phyloP scores from a whole-genome alignment of 2,113 vertebrate genomes.

The Rhinogobius similis region DNA sequence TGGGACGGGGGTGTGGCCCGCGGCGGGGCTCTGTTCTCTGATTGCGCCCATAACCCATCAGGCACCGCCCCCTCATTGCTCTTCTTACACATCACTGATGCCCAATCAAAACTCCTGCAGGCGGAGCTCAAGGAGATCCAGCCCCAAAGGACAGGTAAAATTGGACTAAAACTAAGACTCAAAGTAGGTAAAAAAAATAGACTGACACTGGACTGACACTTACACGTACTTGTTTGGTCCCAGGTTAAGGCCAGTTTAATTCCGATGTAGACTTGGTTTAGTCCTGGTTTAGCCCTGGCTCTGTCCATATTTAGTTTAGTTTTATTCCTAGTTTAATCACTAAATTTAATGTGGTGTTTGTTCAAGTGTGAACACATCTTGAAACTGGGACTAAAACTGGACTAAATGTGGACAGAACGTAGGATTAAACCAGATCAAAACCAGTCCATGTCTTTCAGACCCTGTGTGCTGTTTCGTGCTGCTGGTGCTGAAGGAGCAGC shows the following conservation, averaged over 20 bases:
- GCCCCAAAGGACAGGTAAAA: conserved; percentile 17
- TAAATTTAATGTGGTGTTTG: no score
- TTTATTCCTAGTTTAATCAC: no score
- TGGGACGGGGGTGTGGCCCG: conserved; percentile 69
- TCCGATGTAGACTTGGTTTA: no score
- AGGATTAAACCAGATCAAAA: background rate
- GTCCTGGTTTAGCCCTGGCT: no score
- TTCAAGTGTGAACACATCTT: no score
- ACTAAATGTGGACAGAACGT: background rate
- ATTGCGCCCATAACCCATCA: conserved; percentile 35
- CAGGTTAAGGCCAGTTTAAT: no score
- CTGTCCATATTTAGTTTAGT: no score
- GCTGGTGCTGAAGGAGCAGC: conserved; percentile 66
- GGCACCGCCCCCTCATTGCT: conserved; percentile 71
- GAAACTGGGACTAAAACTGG: background rate
- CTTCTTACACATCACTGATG: conserved; percentile 72
- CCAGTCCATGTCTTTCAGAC: conserved; percentile 34
- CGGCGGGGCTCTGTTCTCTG: conserved; percentile 50
- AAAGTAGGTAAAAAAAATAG: background rate
- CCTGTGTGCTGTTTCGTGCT: conserved; percentile 58
- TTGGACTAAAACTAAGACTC: background rate
- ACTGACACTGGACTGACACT: background rate
- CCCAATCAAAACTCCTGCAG: conserved; percentile 70
- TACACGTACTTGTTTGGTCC: no score
- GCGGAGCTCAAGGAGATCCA: conserved; percentile 58